Base-by-base conservation (phyloP, 1,140 invertebrate species). In the Sminthurides bifidus region DNA sequence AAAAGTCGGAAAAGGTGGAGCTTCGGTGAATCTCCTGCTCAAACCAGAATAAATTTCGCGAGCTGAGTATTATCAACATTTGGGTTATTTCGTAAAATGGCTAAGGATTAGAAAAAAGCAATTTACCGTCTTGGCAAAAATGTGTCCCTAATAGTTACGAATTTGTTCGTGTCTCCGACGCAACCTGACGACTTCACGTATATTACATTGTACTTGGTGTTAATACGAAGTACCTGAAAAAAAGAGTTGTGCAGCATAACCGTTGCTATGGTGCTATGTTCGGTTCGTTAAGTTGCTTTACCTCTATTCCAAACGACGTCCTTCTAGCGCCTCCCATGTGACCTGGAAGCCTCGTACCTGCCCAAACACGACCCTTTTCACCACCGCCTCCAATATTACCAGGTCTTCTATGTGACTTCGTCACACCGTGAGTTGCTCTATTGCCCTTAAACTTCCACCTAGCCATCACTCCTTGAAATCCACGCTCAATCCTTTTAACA, bases 381-480 rank as follows among this genome's bases (percentile, higher is more conserved):
- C 85, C 81, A 58, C 89, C 87, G 57, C 79, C 79, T 38, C 89
- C 92, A 67, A 94, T 92, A 65, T 85, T 85, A 59, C 95, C 96
- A 50, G 83, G 79, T 68, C 91, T 79, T 62, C 94, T 77, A 71
- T 98, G 93, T 21, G 85, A 89, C 78, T 98, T 98, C 0, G 94
- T 98, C 3, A 81, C 79, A 64, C 94, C 93, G 70, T 95, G 92
- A 45, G 82, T 82, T 8, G 85, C 85, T 59, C 87, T 91, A 78
- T 87, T 84, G 54, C 95, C 95, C 69, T 88, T 85, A 68, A 98
- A 93, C 37, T 90, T 90, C 81, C 90, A 95, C 26, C 94, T 76
- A 74, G 90, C 95, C 75, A 97, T 86, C 0, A 96, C 95, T 49
- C 96, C 95, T 81, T 98, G 93, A 69, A 98, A 98, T n/a, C 94